Evolutionary conservation across 2,888 invertebrate species (phyloP).

Genomic region (Antitype chi): DNA sequence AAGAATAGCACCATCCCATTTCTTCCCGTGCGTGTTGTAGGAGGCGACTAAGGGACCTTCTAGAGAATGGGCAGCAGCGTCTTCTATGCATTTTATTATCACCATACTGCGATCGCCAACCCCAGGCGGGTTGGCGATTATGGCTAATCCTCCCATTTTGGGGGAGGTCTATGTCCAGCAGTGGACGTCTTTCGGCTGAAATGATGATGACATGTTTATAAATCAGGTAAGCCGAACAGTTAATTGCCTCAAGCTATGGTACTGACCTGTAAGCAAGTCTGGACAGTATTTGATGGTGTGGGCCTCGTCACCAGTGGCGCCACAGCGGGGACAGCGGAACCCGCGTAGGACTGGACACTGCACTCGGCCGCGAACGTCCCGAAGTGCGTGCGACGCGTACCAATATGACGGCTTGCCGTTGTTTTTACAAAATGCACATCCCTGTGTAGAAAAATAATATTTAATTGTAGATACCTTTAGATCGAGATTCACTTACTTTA

Average conservation of each 20-base stretch:
- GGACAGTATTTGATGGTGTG: conserved; percentile 96
- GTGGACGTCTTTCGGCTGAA: too few species aligned
- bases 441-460: conserved; percentile 68
- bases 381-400: conserved; percentile 92
- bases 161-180: too few species aligned
- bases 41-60: too few species aligned
- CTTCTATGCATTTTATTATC: too few species aligned
- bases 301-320: conserved; percentile 93
- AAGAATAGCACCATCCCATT: too few species aligned
- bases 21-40: too few species aligned
- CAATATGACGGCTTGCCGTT: conserved; percentile 92
- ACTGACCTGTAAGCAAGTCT: conserved; percentile 66
- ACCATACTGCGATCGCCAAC: too few species aligned
- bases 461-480: background rate
- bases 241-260: background rate
- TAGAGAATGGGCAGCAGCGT: too few species aligned
- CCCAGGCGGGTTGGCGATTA: too few species aligned
- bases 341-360: conserved; percentile 93
- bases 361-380: conserved; percentile 92
- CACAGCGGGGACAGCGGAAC: conserved; percentile 93
- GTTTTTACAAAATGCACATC: conserved; percentile 90
- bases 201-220: background rate
- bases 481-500: background rate
- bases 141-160: too few species aligned
- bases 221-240: background rate